Conservation (phyloP, 2,888 invertebrate genomes). For the Trichopoda pennipes region DNA sequence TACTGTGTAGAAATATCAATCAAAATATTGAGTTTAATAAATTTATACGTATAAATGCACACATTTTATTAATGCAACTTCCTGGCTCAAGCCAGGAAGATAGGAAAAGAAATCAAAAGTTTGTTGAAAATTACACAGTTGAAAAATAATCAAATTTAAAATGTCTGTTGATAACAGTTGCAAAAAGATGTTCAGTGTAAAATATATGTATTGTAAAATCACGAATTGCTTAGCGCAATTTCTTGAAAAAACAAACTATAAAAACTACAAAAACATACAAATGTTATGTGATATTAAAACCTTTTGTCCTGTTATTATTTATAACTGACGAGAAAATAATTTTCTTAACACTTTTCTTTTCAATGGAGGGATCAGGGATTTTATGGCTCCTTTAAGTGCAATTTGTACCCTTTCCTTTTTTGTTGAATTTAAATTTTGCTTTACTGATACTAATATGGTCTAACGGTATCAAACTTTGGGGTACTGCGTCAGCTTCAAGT, state of each 20-base stretch:
- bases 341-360: not conserved
- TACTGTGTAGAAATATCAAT: constrained; percentile 59
- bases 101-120: constrained; percentile 35
- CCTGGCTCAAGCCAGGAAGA: constrained; percentile 40
- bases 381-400: too few relatives aligned
- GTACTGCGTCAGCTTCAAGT: too few relatives aligned
- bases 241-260: constrained; percentile 5
- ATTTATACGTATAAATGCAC: constrained; percentile 58
- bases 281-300: constrained; percentile 49
- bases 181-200: constrained; percentile 48
- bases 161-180: too few relatives aligned
- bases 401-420: too few relatives aligned
- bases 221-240: constrained; percentile 8
- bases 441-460: too few relatives aligned
- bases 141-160: too few relatives aligned
- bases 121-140: not conserved
- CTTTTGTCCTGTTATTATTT: constrained; percentile 49
- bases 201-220: constrained; percentile 46
- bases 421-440: too few relatives aligned
- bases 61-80: constrained; percentile 44
- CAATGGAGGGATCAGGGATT: too few relatives aligned
- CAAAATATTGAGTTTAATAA: constrained; percentile 61
- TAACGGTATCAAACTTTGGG: too few relatives aligned
- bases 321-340: constrained; percentile 4
- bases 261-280: constrained; percentile 1